Base-by-base conservation (phyloP, 1,140 invertebrate genomes). In the Drosophila nannoptera region DNA sequence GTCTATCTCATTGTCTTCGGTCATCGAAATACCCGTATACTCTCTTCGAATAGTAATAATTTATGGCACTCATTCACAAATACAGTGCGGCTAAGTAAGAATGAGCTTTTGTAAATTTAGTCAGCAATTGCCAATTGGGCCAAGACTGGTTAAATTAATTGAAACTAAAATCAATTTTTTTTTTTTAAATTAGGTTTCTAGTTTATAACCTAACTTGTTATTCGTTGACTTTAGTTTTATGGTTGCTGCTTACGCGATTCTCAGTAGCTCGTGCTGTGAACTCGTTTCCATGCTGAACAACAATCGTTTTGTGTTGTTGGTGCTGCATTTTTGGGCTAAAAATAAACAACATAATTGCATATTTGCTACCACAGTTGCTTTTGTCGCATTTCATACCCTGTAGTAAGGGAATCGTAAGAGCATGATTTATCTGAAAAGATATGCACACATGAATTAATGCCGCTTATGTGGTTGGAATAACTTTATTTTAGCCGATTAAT, bases 281-380 rank as follows among this genome's bases (percentile, higher is more conserved):
- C 56, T 12, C 65, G 59, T 68, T 68, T 62, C 33, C 42, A 62
- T 53, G 49, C 49, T 40, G 29, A 33, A 36, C 48, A 40, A 68
- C 62, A 64, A 22, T 22, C 50, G n/a, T 33, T 69, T 56, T 42
- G 43, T 63, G 36, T 29, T 56, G 32, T 38, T 16, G 33, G 50
- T 33, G 49, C 38, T 54, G 68, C 61, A 53, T 49, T 49, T 55
- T 50, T 58, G 31, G 8, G 45, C 75, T 78, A 75, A 78, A 78
- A 82, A 83, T 82, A 77, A 82, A 68, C 61, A 83, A 69, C 56
- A 72, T 74, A 82, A 81, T 77, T 81, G 74, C 69, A 80, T 59
- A 56, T 69, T 66, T 66, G 52, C 55, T 38, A 52, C 60, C 70
- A 45, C 60, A 50, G 45, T 54, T 48, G 35, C 36, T 50, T 31